Base-by-base conservation (phyloP, 2,113 vertebrate species). In the Hiodon alosoides region DNA sequence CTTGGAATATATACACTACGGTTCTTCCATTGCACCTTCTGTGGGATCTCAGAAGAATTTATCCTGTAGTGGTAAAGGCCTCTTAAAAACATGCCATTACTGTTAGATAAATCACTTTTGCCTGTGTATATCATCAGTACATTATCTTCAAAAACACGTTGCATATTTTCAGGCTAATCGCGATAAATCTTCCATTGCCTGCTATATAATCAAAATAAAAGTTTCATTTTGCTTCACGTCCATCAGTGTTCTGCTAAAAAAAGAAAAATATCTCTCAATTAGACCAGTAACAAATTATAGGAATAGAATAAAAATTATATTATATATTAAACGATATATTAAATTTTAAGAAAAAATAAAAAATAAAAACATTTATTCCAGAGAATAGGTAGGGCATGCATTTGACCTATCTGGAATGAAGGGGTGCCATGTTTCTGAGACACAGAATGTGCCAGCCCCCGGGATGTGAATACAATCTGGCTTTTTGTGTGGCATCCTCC, bases 181-280 rank as follows among this genome's bases (percentile, higher is more conserved):
- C 92, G 92, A 94, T 94, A 94, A 93, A 94, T 94, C 91, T 96
- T 89, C 82, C 83, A 81, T 89, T 74, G 86, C 87, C 92, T 91
- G 84, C 86, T 87, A 86, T 93, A 93, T 92, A 93, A 94, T 91
- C 91, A 93, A 94, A 95, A 93, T 89, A 93, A 91, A 93, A 93
- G 91, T 90, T 88, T 88, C 93, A 93, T 94, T 94, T 91, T 90
- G 92, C 87, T 93, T 87, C 91, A 93, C 94, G 94, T 93, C 90
- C 90, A 92, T 94, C 94, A 93, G 87, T 90, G 90, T 91, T 95
- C 89, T 83, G 90, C 90, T 89, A 90, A 92, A 94, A 93, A 92
- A 91, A 93, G 90, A 92, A 90, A 94, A 93, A 93, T 89, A 90
- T 89, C 89, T 92, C 91, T 92, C 90, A 89, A 93, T 92, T 94